Evolutionary conservation across 35 echinoderm and acorn worm species (phyloP).

Genomic region (Acanthaster planci): DNA sequence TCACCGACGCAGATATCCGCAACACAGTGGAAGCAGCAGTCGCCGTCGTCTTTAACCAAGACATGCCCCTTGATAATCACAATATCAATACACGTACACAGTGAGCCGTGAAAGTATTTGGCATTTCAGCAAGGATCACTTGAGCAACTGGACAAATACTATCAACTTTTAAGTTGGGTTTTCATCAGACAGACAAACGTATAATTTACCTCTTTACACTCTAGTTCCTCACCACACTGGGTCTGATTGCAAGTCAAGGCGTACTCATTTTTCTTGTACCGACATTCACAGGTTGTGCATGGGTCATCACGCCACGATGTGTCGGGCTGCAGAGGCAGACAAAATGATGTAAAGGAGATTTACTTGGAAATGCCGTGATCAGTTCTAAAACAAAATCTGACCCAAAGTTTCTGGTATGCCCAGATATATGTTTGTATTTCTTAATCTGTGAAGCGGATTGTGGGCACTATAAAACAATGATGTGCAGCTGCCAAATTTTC

Average conservation of each 20-base stretch:
- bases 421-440: no score
- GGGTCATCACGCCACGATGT: constrained; percentile 20
- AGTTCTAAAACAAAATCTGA: no score
- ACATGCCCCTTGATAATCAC: constrained; percentile 4
- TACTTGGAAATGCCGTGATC: no score
- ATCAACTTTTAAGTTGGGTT: background rate
- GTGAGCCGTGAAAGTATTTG: background rate
- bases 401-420: no score
- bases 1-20: constrained; percentile 12
- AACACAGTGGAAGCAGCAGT: constrained; percentile 35
- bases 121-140: background rate
- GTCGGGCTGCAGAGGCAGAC: background rate
- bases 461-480: no score
- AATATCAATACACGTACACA: background rate
- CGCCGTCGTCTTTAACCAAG: constrained; percentile 12
- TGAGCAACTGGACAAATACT: background rate
- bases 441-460: no score
- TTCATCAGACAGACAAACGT: background rate
- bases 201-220: constrained; percentile 34
- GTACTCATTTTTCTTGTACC: constrained; percentile 16
- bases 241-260: background rate
- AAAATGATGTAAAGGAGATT: background rate
- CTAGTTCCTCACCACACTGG: constrained; percentile 13
- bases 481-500: background rate
- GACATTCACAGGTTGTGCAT: constrained; percentile 17